These are phyloP conservation scores for Neogale vison DNA, from an alignment of 2,113 vertebrate species.

Conservation along the genomic window DNA sequence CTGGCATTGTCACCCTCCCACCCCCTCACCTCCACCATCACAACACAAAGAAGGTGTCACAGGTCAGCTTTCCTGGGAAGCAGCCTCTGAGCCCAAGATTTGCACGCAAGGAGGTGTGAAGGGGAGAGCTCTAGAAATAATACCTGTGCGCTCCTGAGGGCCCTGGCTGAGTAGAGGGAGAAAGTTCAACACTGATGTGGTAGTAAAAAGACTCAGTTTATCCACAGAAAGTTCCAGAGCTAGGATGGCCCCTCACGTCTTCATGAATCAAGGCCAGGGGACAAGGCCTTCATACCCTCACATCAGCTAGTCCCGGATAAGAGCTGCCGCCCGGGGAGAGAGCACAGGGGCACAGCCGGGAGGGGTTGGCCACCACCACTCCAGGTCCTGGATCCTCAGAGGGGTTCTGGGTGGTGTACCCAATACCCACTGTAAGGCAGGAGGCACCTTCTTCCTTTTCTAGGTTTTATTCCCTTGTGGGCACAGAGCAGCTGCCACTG, in stretches of 20 bases:
- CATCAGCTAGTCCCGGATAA: background rate
- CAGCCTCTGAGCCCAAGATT: background rate
- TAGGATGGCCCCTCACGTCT: background rate
- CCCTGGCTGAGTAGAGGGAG: background rate
- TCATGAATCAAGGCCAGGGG: background rate
- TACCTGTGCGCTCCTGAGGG: accelerated
- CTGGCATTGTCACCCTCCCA: accelerated
- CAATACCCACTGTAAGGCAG: background rate
- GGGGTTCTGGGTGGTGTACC: too few species aligned
- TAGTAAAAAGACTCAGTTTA: background rate
- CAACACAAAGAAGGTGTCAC: background rate
- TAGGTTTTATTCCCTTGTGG: too few species aligned
- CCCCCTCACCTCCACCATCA: background rate
- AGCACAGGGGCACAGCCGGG: accelerated
- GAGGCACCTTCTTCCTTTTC: background rate
- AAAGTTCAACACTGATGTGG: background rate
- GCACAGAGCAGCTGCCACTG: background rate
- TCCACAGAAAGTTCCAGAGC: background rate
- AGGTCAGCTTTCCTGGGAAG: background rate
- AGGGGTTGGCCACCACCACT: background rate
- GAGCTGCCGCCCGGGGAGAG: too few species aligned
- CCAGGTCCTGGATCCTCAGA: background rate
- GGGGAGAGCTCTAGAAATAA: background rate
- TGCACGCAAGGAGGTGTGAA: background rate
- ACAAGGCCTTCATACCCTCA: background rate